Evolutionary conservation across 2,797 vertebrate genomes (phyloP).

Genomic region (Erethizon dorsatum): DNA sequence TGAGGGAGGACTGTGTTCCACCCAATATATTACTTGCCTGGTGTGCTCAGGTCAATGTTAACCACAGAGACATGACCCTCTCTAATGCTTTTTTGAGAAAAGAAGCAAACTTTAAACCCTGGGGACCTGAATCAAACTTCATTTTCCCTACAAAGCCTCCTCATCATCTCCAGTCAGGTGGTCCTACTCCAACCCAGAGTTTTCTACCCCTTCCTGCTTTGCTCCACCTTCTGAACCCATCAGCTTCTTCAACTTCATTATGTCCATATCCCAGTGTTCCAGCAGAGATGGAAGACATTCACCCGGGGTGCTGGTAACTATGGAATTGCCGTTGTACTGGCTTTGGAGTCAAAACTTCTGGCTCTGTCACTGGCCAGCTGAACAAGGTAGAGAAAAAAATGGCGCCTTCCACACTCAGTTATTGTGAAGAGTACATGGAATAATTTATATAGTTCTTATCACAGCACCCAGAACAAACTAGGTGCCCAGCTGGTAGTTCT

Average conservation of each 20-base stretch:
- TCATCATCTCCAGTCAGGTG: not conserved
- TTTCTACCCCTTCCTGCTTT: not conserved
- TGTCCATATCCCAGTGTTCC: not conserved
- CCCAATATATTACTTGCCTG: not conserved
- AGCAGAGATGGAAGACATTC: not conserved
- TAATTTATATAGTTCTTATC: not conserved
- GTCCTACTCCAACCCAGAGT: not conserved
- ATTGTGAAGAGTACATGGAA: not conserved
- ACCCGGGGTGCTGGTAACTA: not conserved
- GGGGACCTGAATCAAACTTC: not conserved
- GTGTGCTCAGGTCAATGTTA: not conserved
- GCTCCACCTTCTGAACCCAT: not conserved
- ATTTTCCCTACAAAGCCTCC: not conserved
- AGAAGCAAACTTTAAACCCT: not conserved
- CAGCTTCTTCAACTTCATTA: not conserved
- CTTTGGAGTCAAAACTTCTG: not conserved
- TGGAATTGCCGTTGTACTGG: rapidly evolving
- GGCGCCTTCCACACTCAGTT: not conserved
- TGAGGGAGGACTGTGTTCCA: not conserved
- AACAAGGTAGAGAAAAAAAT: not conserved
- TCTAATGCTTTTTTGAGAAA: not conserved
- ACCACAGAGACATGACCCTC: not conserved
- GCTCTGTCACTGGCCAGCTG: not conserved
- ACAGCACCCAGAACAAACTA: not conserved
- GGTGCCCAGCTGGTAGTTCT: not conserved